Base-by-base conservation (phyloP, 35 echinoderm and acorn worm species). In the Apostichopus japonicus region DNA sequence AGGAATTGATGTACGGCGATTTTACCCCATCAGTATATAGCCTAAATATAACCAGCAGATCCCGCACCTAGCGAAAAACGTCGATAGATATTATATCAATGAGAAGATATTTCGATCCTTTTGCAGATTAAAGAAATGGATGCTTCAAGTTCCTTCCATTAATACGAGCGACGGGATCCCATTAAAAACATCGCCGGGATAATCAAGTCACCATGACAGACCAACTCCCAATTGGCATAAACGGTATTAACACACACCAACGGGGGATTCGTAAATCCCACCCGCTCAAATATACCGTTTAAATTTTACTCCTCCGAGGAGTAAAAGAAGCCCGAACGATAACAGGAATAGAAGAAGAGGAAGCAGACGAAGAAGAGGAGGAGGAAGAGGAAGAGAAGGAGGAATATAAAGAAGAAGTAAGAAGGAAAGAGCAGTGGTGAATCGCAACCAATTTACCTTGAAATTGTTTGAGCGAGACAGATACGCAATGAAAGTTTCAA, bases 221-320 rank as follows among this genome's bases (percentile, higher is more conserved):
- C 79, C 23, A 53, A 82, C 79, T 82, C 79, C 79, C 79, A 82
- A 82, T 44, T 82, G 79, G 54, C 79, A 82, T 82, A 19, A 82
- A 82, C 44, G 79, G 79, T 82, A 82, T 82, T 82, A 82, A 53
- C 79, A 82, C 24, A 82, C 79, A 82, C 79, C 79, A 82, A 82
- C 23, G 11, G 79, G 79, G 79, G 79, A 82, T 54, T 54, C 17
- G 55, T 54, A 82, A 82, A 82, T 82, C 79, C 79, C 79, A 54
- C 33, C 33, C 25, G 79, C 79, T 82, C 54, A 51, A 82, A 82
- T 82, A 82, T 53, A 82, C 27, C 79, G 15, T 82, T 82, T 82
- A 53, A 82, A 82, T 51, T 82, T 82, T 54, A 19, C 25, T 82
- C 79, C 79, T 82, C 19, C 79, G 79, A 82, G 79, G 79, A 16